Evolutionary conservation across 2,888 invertebrate species (phyloP), one percentile per base, ranked within the genome.

Genomic region (Drosophila pseudotalamancana): DNA sequence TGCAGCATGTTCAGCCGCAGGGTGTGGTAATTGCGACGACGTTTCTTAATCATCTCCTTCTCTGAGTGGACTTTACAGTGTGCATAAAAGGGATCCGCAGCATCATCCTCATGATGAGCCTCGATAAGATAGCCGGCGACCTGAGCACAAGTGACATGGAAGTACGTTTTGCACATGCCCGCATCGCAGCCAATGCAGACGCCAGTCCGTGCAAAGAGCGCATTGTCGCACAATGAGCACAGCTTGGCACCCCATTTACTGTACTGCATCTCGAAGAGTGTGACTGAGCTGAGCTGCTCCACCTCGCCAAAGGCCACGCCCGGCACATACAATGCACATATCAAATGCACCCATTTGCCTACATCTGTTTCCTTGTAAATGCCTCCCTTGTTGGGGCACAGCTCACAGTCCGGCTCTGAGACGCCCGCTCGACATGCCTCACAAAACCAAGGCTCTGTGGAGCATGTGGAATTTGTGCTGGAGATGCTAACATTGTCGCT

Each of bases 381-480:
- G 75, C 96, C 98, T 92, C 95, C 96, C 89, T 93, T 94, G 90
- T 97, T 98, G 0, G 99, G 99, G 90, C 99, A 99, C 12, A 99
- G 92, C 92, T 99, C 99, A 91, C 99, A 99, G 31, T 94, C 94
- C 0, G 98, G 98, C 90, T 96, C 95, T 11, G 93, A 94, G 11
- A 97, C 95, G 0, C 97, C 97, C 16, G 98, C 98, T 83, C 97
- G 96, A 89, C 99, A 99, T 4, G 99, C 97, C 91, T 99, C 99
- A 92, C 99, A 99, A 92, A 99, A 99, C 99, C 99, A 99, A 0
- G 99, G 99, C 73, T 99, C 99, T 0, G 98, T 99, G 23, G 98
- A 97, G 53, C 97, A 97, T 0, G 98, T 95, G 11, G 98, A 98
- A 71, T 97, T 96, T 21, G 98, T 97, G 89, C 98, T 98, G 4